Base-by-base conservation (phyloP, 2,888 invertebrate genomes). In the Lithophane leautieri region DNA sequence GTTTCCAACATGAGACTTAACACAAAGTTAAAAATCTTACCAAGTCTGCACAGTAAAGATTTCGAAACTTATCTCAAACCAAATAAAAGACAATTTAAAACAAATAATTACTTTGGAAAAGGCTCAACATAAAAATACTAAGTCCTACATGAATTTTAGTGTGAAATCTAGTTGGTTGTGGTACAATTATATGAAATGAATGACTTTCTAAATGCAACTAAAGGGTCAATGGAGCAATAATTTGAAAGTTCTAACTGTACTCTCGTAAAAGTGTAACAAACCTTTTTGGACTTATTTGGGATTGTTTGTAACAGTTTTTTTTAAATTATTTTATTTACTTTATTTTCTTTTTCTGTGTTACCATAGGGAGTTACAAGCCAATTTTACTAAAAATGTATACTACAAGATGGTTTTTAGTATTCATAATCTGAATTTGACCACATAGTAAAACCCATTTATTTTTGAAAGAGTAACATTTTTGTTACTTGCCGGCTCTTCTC, bases 161-260 rank as follows among this genome's bases (percentile, higher is more conserved):
- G n/a, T 76, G 56, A 81, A 84, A 82, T 80, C 87, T 78, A 84
- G 88, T 52, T 80, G 82, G 87, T 65, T 69, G 70, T 78, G 81
- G 70, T 74, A 73, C 60, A 79, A 79, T 71, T 78, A 76, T 63
- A 78, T 74, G 54, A 70, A 78, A 81, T 76, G 70, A 60, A 78
- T 70, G 68, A 89, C 90, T 90, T 90, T 91, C 90, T 90, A 90
- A 89, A 82, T 81, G 77, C 73, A 83, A 86, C 62, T 74, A 83
- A 70, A 86, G 83, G 88, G 89, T 86, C 81, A 91, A 76, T 88
- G 76, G 87, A 86, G 70, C 87, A 82, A 85, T 86, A 76, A 85
- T 77, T 84, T 83, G 81, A 82, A 86, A 82, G 81, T 84, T 79
- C 74, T 81, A 83, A 88, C 83, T 78, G 84, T 84, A 74, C 77